A percentile compares a stretch with the other conserved stretches of the same genome.
Conservation (phyloP, 2,888 invertebrate species). For the Megaustenia siamemsis region DNA sequence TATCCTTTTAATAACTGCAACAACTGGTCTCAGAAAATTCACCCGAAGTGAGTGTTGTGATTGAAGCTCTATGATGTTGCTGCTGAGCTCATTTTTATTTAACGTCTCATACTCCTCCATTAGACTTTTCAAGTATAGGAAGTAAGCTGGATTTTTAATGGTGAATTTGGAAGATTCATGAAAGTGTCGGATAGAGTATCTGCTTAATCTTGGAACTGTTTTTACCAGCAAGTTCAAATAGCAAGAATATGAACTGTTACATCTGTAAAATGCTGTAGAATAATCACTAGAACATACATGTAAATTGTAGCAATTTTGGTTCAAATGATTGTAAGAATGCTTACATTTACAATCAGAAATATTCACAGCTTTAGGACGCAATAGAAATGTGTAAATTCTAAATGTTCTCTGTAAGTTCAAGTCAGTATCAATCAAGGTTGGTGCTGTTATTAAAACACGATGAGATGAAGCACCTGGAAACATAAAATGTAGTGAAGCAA, state of each 20-base stretch:
- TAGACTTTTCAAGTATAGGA: constrained; percentile 47
- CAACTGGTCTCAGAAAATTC: constrained; percentile 44
- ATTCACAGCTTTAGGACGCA: not conserved
- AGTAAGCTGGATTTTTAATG: constrained; percentile 40
- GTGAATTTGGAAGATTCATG: constrained; percentile 38
- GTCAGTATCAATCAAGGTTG: not conserved
- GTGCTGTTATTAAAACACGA: not conserved
- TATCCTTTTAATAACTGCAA: constrained; percentile 24
- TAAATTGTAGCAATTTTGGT: too few relatives aligned
- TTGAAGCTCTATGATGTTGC: not conserved
- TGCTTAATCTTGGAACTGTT: not conserved
- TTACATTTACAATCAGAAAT: not conserved
- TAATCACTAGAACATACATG: not conserved
- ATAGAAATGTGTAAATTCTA: not conserved
- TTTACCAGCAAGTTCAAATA: not conserved
- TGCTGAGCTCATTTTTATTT: not conserved
- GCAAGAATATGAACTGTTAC: not conserved
- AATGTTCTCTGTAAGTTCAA: not conserved
- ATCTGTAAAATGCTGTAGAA: not conserved
- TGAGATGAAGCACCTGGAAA: too few relatives aligned
- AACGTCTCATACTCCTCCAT: constrained; percentile 31
- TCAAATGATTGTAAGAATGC: not conserved
- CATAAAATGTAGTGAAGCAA: not conserved
- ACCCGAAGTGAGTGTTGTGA: constrained; percentile 18
- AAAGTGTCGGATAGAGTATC: not conserved